phyloP scores from a whole-genome alignment of 2,888 invertebrate species.

The Apamea sordens region DNA sequence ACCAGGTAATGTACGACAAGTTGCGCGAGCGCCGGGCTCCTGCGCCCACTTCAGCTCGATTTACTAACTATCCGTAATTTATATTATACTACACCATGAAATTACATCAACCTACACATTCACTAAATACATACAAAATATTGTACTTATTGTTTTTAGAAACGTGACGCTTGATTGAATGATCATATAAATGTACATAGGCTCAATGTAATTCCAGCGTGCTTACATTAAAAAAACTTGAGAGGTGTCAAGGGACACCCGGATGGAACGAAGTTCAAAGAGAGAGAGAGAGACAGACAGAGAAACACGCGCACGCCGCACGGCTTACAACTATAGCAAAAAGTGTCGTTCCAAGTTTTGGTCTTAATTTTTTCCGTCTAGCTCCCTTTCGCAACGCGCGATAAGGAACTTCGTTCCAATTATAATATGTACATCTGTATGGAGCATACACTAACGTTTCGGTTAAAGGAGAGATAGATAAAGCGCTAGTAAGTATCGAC shows the following conservation, averaged over 20 bases:
- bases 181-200: slow-evolving; percentile 13
- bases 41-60: background rate
- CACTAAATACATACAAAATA: slow-evolving; percentile 11
- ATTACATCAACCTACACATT: slow-evolving; percentile 34
- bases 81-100: slow-evolving; percentile 12
- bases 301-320: no score
- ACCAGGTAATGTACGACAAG: background rate
- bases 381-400: no score
- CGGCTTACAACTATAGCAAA: no score
- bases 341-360: no score
- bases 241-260: no score
- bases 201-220: slow-evolving; percentile 39
- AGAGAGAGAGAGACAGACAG: no score
- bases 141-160: slow-evolving; percentile 18
- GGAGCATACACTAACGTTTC: background rate
- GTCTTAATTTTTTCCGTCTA: no score
- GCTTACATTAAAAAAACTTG: slow-evolving; percentile 9
- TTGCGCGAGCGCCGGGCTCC: background rate
- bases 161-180: background rate
- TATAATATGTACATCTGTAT: slow-evolving; percentile 44
- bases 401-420: no score
- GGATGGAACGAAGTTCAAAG: no score
- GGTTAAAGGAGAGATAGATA: background rate
- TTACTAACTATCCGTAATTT: slow-evolving; percentile 1
- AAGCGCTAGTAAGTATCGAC: background rate